Evolutionary conservation across 92 coral and sea anemone genomes (phyloP), one percentile per base, ranked within the genome.

Genomic region (Bergia puertoricense): DNA sequence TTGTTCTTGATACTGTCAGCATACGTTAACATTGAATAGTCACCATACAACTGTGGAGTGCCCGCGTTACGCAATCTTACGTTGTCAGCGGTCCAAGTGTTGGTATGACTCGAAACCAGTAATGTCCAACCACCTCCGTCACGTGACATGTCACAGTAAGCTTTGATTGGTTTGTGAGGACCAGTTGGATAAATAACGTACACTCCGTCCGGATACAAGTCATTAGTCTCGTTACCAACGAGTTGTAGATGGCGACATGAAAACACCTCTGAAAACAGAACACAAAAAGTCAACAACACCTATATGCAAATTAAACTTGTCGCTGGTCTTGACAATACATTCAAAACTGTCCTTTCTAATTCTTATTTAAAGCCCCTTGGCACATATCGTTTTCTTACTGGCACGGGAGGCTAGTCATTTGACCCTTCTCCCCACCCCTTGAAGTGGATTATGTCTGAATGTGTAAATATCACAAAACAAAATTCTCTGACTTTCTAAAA

Each of bases 101-200:
- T 91, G 73, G 94, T 93, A 71, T 93, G 95, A 77, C 96, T 93
- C 10, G 96, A 84, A 56, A 95, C 96, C 86, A 94, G 92, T 74
- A 94, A 91, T 36, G 98, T 94, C 98, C 98, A 94, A 73, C 98
- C 96, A 22, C 98, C 98, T 30, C 95, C 98, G 73, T 94, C 95
- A 69, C 98, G 95, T 79, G 98, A 88, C 95, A 94, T 91, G 87
- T 95, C 98, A 83, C 98, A 95, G 88, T 90, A 95, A 11, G 91
- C 87, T 82, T 65, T 50, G 48, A 92, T 85, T 69, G 92, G 92
- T 72, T 82, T n/a, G 66, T 85, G 76, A 5, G 76, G 65, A n/a
- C 93, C 96, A 69, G 41, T 76, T 2, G 98, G 96, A 16, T 88
- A 90, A 22, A 95, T 95, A 54, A 77, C 85, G 94, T 95, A 95